These are phyloP conservation scores for Myrmecophaga tridactyla DNA, from an alignment of 2,113 vertebrate species.

Conservation along the genomic window DNA sequence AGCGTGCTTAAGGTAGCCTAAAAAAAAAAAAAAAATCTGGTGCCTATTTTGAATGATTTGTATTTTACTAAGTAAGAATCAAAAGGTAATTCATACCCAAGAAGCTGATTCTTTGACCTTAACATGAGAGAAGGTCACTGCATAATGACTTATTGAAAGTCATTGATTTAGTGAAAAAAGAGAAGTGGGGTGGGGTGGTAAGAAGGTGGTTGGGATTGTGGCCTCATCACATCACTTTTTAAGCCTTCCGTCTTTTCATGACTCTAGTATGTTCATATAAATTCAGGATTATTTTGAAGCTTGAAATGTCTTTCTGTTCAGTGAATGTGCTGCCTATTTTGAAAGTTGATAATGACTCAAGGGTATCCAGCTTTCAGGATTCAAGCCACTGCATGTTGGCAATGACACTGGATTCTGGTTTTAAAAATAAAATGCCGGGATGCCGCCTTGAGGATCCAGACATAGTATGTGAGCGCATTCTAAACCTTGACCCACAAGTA, in stretches of 20 bases:
- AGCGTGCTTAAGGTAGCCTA: background rate
- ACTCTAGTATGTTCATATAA: background rate
- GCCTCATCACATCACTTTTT: slow-evolving; percentile 13
- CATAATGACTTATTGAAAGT: background rate
- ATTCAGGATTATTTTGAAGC: slow-evolving; percentile 49
- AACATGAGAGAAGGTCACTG: background rate
- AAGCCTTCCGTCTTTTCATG: slow-evolving; percentile 55
- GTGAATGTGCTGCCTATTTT: slow-evolving; percentile 67
- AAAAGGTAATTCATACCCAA: background rate
- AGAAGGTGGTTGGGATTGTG: background rate
- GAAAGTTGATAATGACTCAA: slow-evolving; percentile 81
- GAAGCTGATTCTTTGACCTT: background rate
- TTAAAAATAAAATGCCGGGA: slow-evolving; percentile 84
- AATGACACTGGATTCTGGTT: slow-evolving; percentile 76
- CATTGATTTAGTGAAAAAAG: background rate
- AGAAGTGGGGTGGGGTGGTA: background rate
- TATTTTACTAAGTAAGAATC: slow-evolving; percentile 44
- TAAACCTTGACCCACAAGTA: slow-evolving; percentile 47
- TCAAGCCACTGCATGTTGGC: slow-evolving; percentile 78
- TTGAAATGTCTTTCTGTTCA: slow-evolving; percentile 66
- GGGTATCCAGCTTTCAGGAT: slow-evolving; percentile 78
- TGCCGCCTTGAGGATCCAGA: slow-evolving; percentile 80
- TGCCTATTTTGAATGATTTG: slow-evolving; percentile 50
- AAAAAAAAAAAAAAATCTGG: background rate
- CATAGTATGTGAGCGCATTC: slow-evolving; percentile 68